Evolutionary conservation across 1,140 invertebrate species (phyloP).

Genomic region (Archivesica marissinica): DNA sequence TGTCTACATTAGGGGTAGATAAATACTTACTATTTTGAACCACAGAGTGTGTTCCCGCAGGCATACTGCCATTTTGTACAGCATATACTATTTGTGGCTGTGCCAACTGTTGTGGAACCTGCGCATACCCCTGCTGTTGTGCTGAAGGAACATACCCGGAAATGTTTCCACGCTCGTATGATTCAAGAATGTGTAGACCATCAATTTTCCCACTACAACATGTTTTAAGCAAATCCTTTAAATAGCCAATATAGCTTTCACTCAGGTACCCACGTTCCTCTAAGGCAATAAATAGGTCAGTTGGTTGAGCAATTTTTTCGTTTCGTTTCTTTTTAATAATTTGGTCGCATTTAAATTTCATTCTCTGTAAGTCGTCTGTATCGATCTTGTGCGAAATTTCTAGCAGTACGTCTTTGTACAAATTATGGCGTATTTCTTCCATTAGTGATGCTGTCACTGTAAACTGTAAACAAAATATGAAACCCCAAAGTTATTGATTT

Average conservation of each 20-base stretch:
- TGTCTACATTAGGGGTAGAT: no score
- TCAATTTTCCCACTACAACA: constrained; percentile 66
- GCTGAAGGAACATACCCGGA: not conserved
- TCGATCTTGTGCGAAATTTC: constrained; percentile 26
- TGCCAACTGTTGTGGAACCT: not conserved
- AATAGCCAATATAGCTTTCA: constrained; percentile 54
- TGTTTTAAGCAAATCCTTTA: constrained; percentile 62
- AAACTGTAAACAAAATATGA: not conserved
- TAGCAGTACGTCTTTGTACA: constrained; percentile 18
- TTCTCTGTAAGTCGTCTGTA: constrained; percentile 53
- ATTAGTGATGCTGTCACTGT: no score
- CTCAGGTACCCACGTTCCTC: constrained; percentile 66
- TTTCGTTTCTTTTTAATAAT: constrained; percentile 64
- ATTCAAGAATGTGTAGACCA: constrained; percentile 63
- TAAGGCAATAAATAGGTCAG: constrained; percentile 68
- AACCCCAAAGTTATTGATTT: not conserved
- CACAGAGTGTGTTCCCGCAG: not conserved
- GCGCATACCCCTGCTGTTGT: not conserved
- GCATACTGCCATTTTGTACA: not conserved
- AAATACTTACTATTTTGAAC: no score
- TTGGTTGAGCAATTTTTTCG: constrained; percentile 63
- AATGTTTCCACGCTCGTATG: constrained; percentile 42
- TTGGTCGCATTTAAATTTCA: constrained; percentile 71
- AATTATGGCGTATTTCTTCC: not conserved
- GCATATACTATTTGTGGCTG: constrained; percentile 25